A percentile compares a stretch with the other conserved stretches of the same genome.
phyloP scores from a whole-genome alignment of 2,113 vertebrate genomes.

The Smithornis capensis region DNA sequence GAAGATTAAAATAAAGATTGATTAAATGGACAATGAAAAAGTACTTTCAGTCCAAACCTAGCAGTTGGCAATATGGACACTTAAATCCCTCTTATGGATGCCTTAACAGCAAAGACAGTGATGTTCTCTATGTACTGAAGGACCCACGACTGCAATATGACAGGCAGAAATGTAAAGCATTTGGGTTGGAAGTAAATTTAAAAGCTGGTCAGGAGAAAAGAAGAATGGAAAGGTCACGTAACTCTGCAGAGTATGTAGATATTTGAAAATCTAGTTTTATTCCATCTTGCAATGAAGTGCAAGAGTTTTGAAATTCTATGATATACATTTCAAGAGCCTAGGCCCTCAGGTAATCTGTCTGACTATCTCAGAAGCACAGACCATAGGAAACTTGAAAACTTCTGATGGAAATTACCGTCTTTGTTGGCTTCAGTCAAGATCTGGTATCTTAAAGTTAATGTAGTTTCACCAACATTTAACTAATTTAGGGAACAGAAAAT shows the following conservation, averaged over 20 bases:
- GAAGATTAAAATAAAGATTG: conserved; percentile 21
- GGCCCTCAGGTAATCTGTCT: background rate
- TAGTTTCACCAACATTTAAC: background rate
- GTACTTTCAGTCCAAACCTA: background rate
- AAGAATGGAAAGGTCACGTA: background rate
- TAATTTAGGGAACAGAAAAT: background rate
- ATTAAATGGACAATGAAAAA: background rate
- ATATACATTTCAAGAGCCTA: background rate
- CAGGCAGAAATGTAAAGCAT: background rate
- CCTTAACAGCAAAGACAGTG: background rate
- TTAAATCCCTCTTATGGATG: background rate
- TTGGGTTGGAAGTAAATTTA: background rate
- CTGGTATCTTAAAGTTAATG: background rate
- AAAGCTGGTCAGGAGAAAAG: background rate
- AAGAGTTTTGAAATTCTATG: background rate
- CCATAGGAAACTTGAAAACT: background rate
- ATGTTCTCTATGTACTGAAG: background rate
- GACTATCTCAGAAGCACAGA: background rate
- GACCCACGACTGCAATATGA: background rate
- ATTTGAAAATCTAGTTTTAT: conserved; percentile 13
- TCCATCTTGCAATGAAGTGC: background rate
- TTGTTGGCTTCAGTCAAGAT: background rate
- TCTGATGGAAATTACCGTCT: background rate
- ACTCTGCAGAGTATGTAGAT: background rate
- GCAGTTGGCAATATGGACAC: background rate